Evolutionary conservation across 1,140 invertebrate species (phyloP), one percentile per base, ranked within the genome.

Genomic region (Drosophila fuyamai): DNA sequence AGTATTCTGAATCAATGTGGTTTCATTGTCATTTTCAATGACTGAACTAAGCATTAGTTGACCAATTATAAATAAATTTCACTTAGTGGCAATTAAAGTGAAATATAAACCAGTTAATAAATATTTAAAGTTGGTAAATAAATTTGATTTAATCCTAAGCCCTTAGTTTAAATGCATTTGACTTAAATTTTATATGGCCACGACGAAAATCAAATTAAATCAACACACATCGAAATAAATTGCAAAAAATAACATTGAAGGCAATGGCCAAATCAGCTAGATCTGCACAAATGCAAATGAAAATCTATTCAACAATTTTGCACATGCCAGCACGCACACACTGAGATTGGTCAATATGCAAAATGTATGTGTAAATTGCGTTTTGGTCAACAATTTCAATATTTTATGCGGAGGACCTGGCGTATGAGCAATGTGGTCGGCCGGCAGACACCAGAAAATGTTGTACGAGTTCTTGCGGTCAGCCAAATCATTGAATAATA

Each of bases 371-470:
- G 71, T 73, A 74, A 74, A 74, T 74, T 74, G 71, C 47, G 57
- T 74, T 74, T 73, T 41, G 68, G 67, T 74, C 55, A 73, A 74
- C 50, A 74, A 61, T 74, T 68, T 68, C 55, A 77, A 76, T 77
- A 76, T 77, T 77, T 77, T 68, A 76, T 77, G 62, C 63, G 56
- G 43, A 58, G 38, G 8, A 63, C 36, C 46, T 53, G 71, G 70
- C 71, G 71, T 74, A 74, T 74, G 71, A 73, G 71, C 70, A 74
- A 74, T 55, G 29, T 44, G n/a, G 36, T 12, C 44, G 10, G 40
- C 1, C 14, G 43, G n/a, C 14, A 12, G 47, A 43, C 27, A 29
- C 40, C 60, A 54, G 44, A 57, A 70, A 57, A 41, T 41, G 50
- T 48, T 70, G 65, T 50, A 10, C 47, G 14, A 68, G 38, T 16